phyloP scores from a whole-genome alignment of 2,797 vertebrate species.

The Rallus crepitans region DNA sequence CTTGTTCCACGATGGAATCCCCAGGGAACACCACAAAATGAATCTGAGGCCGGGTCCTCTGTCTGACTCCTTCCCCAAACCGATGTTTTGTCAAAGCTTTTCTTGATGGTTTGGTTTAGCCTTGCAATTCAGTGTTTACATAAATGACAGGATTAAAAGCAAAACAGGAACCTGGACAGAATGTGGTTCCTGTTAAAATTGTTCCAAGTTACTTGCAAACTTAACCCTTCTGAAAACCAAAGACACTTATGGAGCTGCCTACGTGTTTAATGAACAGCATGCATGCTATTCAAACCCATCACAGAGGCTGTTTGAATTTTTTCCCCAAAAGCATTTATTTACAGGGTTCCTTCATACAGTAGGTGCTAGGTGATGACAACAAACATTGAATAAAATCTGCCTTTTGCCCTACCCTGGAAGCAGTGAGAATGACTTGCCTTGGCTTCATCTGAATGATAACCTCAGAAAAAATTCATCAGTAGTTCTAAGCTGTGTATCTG shows the following conservation, averaged over 20 bases:
- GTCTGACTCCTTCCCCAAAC: neutral
- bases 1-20: neutral
- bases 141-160: conserved; percentile 57
- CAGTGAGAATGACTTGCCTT: neutral
- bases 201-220: neutral
- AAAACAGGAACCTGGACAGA: conserved; percentile 38
- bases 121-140: conserved; percentile 46
- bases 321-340: neutral
- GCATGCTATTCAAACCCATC: neutral
- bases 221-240: conserved; percentile 25
- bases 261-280: neutral
- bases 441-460: neutral
- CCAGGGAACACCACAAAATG: neutral
- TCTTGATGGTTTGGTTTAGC: conserved; percentile 45
- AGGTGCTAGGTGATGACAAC: neutral
- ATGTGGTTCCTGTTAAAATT: conserved; percentile 45
- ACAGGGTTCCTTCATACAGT: neutral
- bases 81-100: conserved; percentile 22
- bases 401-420: neutral
- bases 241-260: neutral
- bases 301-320: neutral
- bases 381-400: neutral
- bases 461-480: neutral
- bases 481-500: neutral
- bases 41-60: neutral